Conservation (phyloP, 2,888 invertebrate species). For the Drosophila rubida region DNA sequence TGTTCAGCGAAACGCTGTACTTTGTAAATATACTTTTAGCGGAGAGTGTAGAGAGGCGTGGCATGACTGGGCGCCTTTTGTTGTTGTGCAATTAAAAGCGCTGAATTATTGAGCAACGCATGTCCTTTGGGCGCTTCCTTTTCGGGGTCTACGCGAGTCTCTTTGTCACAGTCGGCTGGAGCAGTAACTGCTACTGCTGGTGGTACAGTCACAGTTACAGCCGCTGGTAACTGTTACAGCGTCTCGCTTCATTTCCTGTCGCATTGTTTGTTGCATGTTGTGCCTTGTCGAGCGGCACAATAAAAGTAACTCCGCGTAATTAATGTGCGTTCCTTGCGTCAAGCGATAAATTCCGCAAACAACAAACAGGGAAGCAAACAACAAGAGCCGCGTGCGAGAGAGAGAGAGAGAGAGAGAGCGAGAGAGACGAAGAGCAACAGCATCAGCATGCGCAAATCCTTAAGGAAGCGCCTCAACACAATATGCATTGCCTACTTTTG, state of each 20-base stretch:
- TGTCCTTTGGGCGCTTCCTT: constrained; percentile 54
- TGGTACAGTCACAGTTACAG: constrained; percentile 21
- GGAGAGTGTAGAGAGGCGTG: not conserved
- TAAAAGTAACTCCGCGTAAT: constrained; percentile 80
- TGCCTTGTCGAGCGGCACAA: constrained; percentile 60
- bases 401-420: no score
- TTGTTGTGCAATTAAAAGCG: constrained; percentile 66
- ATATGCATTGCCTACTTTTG: constrained; percentile 67
- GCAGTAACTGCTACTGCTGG: constrained; percentile 5
- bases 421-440: constrained; percentile 6
- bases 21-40: constrained; percentile 12
- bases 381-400: constrained; percentile 9
- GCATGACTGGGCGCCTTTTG: constrained; percentile 23
- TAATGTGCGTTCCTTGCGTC: constrained; percentile 80
- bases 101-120: constrained; percentile 70
- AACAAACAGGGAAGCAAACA: constrained; percentile 42
- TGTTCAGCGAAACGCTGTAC: not conserved
- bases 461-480: constrained; percentile 39
- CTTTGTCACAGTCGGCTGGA: constrained; percentile 28
- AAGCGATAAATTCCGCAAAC: constrained; percentile 71
- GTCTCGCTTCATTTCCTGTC: constrained; percentile 72
- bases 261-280: constrained; percentile 75
- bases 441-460: constrained; percentile 29
- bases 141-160: constrained; percentile 18
- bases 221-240: constrained; percentile 43